Base-by-base conservation (phyloP, 2,888 invertebrate genomes). In the Heliconius sara region DNA sequence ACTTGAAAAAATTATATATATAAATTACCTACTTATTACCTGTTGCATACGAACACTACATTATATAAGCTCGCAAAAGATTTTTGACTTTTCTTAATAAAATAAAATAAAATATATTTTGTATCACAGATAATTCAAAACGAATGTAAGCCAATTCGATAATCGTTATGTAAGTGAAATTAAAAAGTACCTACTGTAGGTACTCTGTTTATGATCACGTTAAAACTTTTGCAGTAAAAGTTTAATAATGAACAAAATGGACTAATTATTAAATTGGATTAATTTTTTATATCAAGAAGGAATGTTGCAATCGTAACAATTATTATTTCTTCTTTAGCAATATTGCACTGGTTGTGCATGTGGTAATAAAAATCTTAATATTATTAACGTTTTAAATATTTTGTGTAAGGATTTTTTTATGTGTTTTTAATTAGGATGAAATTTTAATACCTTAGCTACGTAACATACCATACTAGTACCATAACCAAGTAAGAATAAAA, bases 91-190 rank as follows among this genome's bases (percentile, higher is more conserved):
- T 57, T 70, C 70, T 47, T n/a, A 22, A 72, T 30, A 30, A 72
- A 72, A 57, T 34, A 3, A 72, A n/a, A 68, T 52, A n/a, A n/a
- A n/a, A 73, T 73, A 57, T 57, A 72, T 72, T 72, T 57, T 25
- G n/a, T 39, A n/a, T 27, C n/a, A 9, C 34, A 22, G 34, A 73
- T 73, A 60, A 34, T 60, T 73, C 39, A 60, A 25, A 73, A 34
- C 19, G 73, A 60, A 73, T 73, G 60, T 60, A 73, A 60, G 39
- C 34, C 34, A 73, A 73, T 60, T 73, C 57, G 39, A 57, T 73
- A 57, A 60, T 39, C 34, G 39, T 73, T 73, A 34, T 57, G 34
- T 73, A 73, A 73, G 73, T 34, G 34, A 60, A 39, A 60, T 60
- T 60, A 60, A 57, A 60, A 73, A 60, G 60, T 60, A 39, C n/a